Percentiles rank a stretch among this genome's conserved stretches.
Conservation (phyloP, 2,888 invertebrate species). For the Dryadula phaetusa region DNA sequence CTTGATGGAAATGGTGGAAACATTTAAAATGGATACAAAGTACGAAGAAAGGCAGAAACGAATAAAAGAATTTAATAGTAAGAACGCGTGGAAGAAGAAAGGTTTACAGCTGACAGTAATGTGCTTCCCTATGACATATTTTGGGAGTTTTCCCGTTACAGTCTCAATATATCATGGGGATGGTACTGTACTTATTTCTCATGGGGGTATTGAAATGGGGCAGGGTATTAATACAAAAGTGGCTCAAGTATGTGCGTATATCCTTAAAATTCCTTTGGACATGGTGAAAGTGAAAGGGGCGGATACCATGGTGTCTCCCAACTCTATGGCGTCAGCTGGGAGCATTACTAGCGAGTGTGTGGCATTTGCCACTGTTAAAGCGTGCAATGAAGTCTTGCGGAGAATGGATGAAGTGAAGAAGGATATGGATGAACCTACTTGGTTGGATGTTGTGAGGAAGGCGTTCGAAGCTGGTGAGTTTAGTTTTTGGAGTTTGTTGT, state of each 20-base stretch:
- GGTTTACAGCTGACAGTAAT: slow-evolving; percentile 86
- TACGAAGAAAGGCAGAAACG: slow-evolving; percentile 79
- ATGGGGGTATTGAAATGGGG: slow-evolving; percentile 89
- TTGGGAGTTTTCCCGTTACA: slow-evolving; percentile 82
- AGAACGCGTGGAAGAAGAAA: slow-evolving; percentile 91
- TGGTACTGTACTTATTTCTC: slow-evolving; percentile 87
- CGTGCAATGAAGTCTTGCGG: slow-evolving; percentile 76
- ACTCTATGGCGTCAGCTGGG: slow-evolving; percentile 87
- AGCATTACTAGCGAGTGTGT: slow-evolving; percentile 89
- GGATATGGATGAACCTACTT: slow-evolving; percentile 71
- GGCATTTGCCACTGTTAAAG: slow-evolving; percentile 82
- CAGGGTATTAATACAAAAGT: slow-evolving; percentile 89
- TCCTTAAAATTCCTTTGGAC: slow-evolving; percentile 86
- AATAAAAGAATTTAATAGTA: slow-evolving; percentile 83
- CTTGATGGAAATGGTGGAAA: slow-evolving; percentile 79
- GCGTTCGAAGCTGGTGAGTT: slow-evolving; percentile 72
- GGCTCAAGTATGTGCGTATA: slow-evolving; percentile 88
- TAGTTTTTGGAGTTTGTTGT: too few species aligned
- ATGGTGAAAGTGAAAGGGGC: slow-evolving; percentile 85
- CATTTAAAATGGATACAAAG: slow-evolving; percentile 83
- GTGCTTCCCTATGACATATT: slow-evolving; percentile 84
- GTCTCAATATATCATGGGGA: slow-evolving; percentile 88
- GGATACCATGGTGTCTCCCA: slow-evolving; percentile 87
- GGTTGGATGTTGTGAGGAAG: slow-evolving; percentile 79
- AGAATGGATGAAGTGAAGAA: slow-evolving; percentile 73